Percentiles rank a stretch among this genome's conserved stretches.
Evolutionary conservation across 2,888 invertebrate genomes (phyloP).

Genomic region (Leptinotarsa tumamoca): DNA sequence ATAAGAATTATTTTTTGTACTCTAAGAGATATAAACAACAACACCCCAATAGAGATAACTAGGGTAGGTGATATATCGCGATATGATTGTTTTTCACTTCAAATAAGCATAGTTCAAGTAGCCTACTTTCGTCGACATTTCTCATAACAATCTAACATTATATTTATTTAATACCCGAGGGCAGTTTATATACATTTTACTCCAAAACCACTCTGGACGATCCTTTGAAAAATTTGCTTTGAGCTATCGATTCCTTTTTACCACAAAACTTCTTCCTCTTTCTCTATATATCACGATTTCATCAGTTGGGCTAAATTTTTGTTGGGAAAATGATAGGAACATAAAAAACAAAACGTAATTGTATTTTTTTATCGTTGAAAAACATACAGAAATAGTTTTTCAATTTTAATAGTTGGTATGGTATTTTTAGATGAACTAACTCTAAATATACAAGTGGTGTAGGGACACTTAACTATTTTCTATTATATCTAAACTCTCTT

Average conservation of each 20-base stretch:
- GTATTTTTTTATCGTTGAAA: too few species aligned
- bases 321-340: too few species aligned
- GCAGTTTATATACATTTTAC: constrained; percentile 39
- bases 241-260: background rate
- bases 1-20: constrained; percentile 62
- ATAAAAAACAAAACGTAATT: too few species aligned
- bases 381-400: too few species aligned
- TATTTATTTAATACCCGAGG: constrained; percentile 54
- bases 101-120: constrained; percentile 56
- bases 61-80: constrained; percentile 58
- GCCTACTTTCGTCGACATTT: constrained; percentile 59
- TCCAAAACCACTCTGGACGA: constrained; percentile 42
- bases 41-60: constrained; percentile 53
- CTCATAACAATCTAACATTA: constrained; percentile 55
- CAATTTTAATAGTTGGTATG: too few species aligned
- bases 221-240: background rate
- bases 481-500: too few species aligned
- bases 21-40: constrained; percentile 61
- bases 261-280: too few species aligned
- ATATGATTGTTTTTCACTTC: constrained; percentile 65
- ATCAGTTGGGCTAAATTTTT: too few species aligned
- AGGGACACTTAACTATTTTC: too few species aligned
- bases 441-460: too few species aligned
- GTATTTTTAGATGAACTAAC: too few species aligned
- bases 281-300: too few species aligned